Evolutionary conservation across 1,140 invertebrate species (phyloP), one percentile per base, ranked within the genome.

Genomic region (Stenopsyche tienmushanensis): DNA sequence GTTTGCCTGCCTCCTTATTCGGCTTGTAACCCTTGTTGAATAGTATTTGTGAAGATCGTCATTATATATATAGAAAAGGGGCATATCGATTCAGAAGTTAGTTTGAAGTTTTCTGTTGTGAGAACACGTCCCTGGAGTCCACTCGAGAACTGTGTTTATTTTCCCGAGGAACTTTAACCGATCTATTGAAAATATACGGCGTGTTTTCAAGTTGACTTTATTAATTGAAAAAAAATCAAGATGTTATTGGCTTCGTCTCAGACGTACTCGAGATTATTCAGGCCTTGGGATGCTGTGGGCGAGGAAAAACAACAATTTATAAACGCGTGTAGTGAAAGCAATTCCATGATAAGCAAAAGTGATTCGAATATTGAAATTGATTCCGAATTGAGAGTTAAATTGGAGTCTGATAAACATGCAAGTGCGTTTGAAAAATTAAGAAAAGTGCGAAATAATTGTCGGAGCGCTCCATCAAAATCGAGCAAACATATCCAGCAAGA

Each of bases 401-500:
- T 34, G 29, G 5, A 62, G 20, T 23, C 21, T 39, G 17, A 23
- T 26, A 39, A 66, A 64, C 8, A 23, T 52, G 76, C 77, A 70
- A 79, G 71, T 63, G n/a, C n/a, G n/a, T n/a, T n/a, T n/a, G n/a
- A n/a, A n/a, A 74, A 78, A 0, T 64, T 81, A 17, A 70, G 79
- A 47, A 80, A 79, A 74, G 79, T n/a, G n/a, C n/a, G n/a, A n/a
- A n/a, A n/a, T n/a, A n/a, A n/a, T n/a, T n/a, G n/a, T 80, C 47
- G 74, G 78, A 7, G 24, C 3, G 17, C 13, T 21, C 17, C 24
- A 57, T n/a, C 2, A 13, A 78, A 76, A 3, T 73, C 70, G 17
- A 77, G 74, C 44, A 80, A 75, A 74, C 75, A 68, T 54, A n/a
- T 75, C 44, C 72, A 78, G 25, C 82, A 83, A 76, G 82, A 83